Evolutionary conservation across 2,797 vertebrate species (phyloP).

Genomic region (Pelodytes ibericus): DNA sequence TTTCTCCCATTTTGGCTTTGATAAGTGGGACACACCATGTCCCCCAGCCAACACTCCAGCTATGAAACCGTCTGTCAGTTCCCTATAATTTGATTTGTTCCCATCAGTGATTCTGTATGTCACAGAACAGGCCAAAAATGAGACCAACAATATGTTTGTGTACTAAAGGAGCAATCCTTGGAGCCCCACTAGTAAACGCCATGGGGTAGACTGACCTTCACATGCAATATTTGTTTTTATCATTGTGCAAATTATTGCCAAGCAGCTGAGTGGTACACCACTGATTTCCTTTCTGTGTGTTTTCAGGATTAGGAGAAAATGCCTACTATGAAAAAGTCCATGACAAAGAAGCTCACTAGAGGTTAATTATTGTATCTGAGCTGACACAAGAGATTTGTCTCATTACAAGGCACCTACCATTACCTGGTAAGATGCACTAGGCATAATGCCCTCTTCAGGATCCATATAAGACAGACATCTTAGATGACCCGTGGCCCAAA

Average conservation of each 20-base stretch:
- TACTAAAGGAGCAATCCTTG: background rate
- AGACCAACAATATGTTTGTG: slow-evolving; percentile 4
- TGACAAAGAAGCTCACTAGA: background rate
- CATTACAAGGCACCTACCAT: background rate
- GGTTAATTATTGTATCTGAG: background rate
- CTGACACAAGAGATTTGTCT: background rate
- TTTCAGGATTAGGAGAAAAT: too few species aligned
- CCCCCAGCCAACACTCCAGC: slow-evolving; percentile 1
- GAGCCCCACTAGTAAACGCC: background rate
- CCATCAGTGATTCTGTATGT: slow-evolving; percentile 27
- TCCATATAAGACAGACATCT: background rate
- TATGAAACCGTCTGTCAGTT: slow-evolving; percentile 4
- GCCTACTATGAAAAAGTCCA: background rate
- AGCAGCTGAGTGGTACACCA: background rate
- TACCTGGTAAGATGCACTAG: background rate
- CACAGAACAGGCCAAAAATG: background rate
- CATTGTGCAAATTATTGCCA: background rate
- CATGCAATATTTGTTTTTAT: background rate
- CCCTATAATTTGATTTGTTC: slow-evolving; percentile 19
- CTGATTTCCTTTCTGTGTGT: background rate
- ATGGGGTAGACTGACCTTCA: slow-evolving; percentile 8
- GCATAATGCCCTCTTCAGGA: background rate
- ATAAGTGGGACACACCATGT: slow-evolving; percentile 16
- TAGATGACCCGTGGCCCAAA: background rate
- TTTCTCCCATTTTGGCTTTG: background rate